A percentile compares a stretch with the other conserved stretches of the same genome.
Evolutionary conservation across 1,140 invertebrate species (phyloP).

Genomic region (Trachymyrmex septentrionalis): DNA sequence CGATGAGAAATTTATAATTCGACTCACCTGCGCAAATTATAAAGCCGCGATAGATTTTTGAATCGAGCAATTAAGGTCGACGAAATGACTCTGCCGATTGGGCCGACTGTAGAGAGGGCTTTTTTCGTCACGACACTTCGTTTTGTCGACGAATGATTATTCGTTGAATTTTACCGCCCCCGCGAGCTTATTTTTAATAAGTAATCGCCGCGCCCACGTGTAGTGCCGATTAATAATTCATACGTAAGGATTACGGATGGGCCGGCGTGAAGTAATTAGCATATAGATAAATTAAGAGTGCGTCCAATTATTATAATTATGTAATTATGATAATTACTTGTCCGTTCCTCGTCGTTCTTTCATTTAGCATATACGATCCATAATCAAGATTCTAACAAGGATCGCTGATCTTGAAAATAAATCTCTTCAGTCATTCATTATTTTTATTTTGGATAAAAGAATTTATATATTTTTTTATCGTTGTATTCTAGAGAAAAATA

Average conservation of each 20-base stretch:
- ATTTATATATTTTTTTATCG: background rate
- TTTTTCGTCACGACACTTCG: constrained; percentile 24
- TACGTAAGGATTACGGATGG: constrained; percentile 49
- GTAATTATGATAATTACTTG: constrained; percentile 75
- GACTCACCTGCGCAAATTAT: constrained; percentile 3
- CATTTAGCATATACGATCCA: background rate
- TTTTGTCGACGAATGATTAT: constrained; percentile 30
- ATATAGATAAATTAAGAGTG: constrained; percentile 56
- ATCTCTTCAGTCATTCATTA: background rate
- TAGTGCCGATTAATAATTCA: constrained; percentile 69
- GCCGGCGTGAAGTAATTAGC: constrained; percentile 53
- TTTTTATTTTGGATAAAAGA: background rate
- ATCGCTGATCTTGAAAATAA: background rate
- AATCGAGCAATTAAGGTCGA: constrained; percentile 7
- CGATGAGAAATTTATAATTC: background rate
- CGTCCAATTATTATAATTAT: constrained; percentile 73
- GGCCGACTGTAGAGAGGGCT: background rate
- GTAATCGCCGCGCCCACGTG: constrained; percentile 34
- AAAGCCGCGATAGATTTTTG: constrained; percentile 17
- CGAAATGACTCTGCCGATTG: background rate
- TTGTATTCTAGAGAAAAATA: constrained; percentile 8
- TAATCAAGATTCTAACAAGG: background rate
- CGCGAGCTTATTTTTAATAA: constrained; percentile 58
- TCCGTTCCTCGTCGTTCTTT: background rate
- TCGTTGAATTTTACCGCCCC: constrained; percentile 22